These are phyloP conservation scores for Gila robusta DNA, from an alignment of 2,797 vertebrate genomes.

Conservation along the genomic window DNA sequence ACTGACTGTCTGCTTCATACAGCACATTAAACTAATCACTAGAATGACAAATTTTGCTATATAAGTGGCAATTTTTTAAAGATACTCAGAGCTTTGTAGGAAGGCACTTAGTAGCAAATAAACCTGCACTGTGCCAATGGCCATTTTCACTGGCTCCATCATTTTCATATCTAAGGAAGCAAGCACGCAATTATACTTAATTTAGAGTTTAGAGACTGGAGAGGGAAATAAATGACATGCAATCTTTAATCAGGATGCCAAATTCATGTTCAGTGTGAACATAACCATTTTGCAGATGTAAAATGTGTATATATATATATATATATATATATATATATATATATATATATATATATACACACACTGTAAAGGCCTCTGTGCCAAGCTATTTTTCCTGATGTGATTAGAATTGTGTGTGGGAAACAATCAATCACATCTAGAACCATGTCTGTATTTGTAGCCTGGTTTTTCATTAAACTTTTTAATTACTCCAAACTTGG, in stretches of 20 bases:
- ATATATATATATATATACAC: too few species aligned
- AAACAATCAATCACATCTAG: neutral
- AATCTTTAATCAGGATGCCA: neutral
- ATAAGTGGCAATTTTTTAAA: neutral
- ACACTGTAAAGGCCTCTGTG: neutral
- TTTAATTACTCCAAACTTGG: constrained; percentile 24
- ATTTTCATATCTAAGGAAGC: neutral
- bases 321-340: neutral
- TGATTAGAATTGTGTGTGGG: constrained; percentile 15
- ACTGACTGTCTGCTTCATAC: neutral
- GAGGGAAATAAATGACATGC: neutral
- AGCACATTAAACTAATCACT: neutral
- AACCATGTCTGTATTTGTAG: neutral
- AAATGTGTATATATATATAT: too few species aligned
- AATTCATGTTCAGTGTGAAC: neutral
- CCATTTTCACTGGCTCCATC: neutral
- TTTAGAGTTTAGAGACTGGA: neutral
- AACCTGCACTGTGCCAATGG: neutral
- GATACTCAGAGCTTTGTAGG: neutral
- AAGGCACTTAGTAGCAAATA: constrained; percentile 5
- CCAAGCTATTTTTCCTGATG: neutral
- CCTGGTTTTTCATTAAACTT: constrained; percentile 38
- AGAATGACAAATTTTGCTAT: neutral
- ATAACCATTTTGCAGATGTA: neutral
- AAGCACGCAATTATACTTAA: neutral